A percentile compares a stretch with the other conserved stretches of the same genome.
Evolutionary conservation across 2,888 invertebrate genomes (phyloP).

Genomic region (Anthoptus insignis): DNA sequence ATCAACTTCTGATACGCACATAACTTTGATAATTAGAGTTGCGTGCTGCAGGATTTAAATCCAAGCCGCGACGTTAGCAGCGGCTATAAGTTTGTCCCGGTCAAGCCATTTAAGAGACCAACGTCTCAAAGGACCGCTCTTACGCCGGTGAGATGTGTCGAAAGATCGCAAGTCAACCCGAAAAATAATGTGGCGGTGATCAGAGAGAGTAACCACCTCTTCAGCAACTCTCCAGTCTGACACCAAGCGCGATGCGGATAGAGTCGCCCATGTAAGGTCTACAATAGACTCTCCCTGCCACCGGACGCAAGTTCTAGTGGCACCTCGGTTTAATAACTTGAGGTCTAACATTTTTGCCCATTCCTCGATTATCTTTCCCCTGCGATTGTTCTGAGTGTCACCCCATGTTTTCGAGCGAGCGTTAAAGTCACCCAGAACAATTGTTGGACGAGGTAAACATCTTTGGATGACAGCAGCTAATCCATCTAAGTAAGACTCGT

Average conservation of each 20-base stretch:
- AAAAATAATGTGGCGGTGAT: too few species aligned
- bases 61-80: not conserved
- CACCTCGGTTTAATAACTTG: constrained; percentile 30
- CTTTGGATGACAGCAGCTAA: constrained; percentile 18
- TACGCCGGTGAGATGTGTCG: not conserved
- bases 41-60: too few species aligned
- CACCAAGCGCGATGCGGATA: constrained; percentile 11
- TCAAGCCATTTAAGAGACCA: not conserved
- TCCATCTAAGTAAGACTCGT: constrained; percentile 24
- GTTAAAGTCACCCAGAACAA: too few species aligned
- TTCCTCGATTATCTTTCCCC: constrained; percentile 19
- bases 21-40: too few species aligned
- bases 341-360: constrained; percentile 40
- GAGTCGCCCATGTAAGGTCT: constrained; percentile 25
- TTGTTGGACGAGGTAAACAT: constrained; percentile 18
- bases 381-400: constrained; percentile 12
- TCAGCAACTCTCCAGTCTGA: constrained; percentile 37
- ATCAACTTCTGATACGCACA: too few species aligned
- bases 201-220: constrained; percentile 38
- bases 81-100: not conserved
- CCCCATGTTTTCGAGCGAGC: constrained; percentile 33
- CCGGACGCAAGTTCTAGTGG: constrained; percentile 41
- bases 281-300: constrained; percentile 48
- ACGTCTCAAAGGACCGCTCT: not conserved
- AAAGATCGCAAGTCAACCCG: constrained; percentile 18